A percentile compares a stretch with the other conserved stretches of the same genome.
phyloP scores from a whole-genome alignment of 2,113 vertebrate species.

The Mus spicilegus region DNA sequence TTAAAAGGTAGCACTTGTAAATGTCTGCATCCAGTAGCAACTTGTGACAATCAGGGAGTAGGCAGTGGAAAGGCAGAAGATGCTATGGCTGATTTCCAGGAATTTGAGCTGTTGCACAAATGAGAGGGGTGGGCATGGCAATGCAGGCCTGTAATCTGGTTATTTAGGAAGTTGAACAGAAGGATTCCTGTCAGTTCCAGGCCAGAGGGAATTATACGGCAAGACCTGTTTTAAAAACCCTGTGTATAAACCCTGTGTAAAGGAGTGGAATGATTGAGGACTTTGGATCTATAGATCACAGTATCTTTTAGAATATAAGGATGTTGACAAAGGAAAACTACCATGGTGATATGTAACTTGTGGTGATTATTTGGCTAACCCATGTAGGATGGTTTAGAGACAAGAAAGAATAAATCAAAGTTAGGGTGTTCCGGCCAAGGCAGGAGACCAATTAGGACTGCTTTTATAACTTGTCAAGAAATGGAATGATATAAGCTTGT shows the following conservation, averaged over 20 bases:
- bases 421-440: neutral
- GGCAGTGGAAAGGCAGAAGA: neutral
- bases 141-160: neutral
- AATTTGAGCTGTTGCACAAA: neutral
- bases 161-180: neutral
- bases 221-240: neutral
- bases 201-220: neutral
- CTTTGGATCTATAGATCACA: neutral
- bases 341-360: neutral
- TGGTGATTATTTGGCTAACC: neutral
- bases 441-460: neutral
- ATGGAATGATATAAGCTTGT: neutral
- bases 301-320: neutral
- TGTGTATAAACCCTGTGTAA: neutral
- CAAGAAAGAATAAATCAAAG: neutral
- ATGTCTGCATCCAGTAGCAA: rapidly evolving
- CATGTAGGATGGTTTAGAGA: neutral
- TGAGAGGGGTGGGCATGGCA: neutral
- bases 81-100: neutral
- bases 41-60: rapidly evolving
- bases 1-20: neutral
- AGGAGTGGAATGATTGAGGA: neutral
- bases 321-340: neutral
- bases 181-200: neutral
- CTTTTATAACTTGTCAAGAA: neutral